phyloP scores from a whole-genome alignment of 2,113 vertebrate genomes.

The Kryptolebias marmoratus region DNA sequence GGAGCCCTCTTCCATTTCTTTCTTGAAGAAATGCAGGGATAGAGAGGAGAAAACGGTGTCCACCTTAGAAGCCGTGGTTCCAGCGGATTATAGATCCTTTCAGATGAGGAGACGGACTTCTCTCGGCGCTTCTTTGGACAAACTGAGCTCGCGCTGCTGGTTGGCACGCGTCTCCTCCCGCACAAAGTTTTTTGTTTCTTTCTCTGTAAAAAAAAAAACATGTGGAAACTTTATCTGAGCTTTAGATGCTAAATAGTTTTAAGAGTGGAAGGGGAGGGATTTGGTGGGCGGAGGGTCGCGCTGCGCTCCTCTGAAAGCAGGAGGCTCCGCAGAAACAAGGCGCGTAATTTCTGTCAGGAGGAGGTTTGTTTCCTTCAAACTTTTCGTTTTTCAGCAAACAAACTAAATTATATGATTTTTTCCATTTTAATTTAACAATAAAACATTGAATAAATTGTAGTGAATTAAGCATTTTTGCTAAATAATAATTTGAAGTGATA shows the following conservation, averaged over 20 bases:
- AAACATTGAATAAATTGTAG: no score
- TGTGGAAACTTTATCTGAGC: slow-evolving; percentile 89
- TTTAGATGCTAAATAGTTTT: slow-evolving; percentile 95
- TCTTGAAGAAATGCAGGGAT: slow-evolving; percentile 79
- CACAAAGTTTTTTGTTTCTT: slow-evolving; percentile 84
- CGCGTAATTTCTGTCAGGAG: slow-evolving; percentile 19
- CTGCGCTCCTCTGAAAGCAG: slow-evolving; percentile 72
- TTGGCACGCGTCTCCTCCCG: slow-evolving; percentile 69
- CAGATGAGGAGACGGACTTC: slow-evolving; percentile 18
- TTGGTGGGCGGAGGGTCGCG: slow-evolving; percentile 80
- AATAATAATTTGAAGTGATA: no score
- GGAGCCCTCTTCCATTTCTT: slow-evolving; percentile 85
- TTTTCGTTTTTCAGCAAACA: no score
- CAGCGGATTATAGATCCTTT: slow-evolving; percentile 47
- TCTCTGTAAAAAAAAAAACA: slow-evolving; percentile 71
- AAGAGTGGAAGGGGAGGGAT: slow-evolving; percentile 85
- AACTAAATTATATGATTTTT: no score
- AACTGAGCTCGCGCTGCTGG: slow-evolving; percentile 23
- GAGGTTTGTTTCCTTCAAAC: no score
- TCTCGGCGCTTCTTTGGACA: slow-evolving; percentile 35
- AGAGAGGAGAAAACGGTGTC: slow-evolving; percentile 72
- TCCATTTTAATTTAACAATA: no score
- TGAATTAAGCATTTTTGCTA: no score
- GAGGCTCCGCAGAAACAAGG: slow-evolving; percentile 65
- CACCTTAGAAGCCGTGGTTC: slow-evolving; percentile 79